A percentile compares a stretch with the other conserved stretches of the same genome.
phyloP scores from a whole-genome alignment of 2,113 vertebrate genomes.

The Coturnix japonica region DNA sequence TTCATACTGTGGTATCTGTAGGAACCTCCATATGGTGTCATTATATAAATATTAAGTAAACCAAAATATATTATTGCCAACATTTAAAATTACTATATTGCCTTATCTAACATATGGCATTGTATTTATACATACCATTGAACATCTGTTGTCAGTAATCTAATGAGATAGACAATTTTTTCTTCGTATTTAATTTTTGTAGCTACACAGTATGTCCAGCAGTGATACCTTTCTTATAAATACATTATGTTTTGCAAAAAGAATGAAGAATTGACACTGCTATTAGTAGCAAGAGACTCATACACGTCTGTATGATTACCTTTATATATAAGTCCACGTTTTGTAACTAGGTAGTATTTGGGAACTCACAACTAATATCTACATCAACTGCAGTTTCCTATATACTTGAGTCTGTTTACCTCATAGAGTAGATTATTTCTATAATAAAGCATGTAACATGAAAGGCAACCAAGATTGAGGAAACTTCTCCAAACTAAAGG shows the following conservation, averaged over 20 bases:
- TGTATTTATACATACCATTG: neutral
- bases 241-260: neutral
- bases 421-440: neutral
- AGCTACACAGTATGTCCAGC: neutral
- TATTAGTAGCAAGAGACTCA: neutral
- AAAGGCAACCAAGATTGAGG: neutral
- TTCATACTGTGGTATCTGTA: neutral
- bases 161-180: slow-evolving; percentile 3
- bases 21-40: neutral
- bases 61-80: neutral
- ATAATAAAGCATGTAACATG: neutral
- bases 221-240: neutral
- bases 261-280: neutral
- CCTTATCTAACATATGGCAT: neutral
- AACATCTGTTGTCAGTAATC: neutral
- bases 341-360: neutral
- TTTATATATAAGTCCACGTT: neutral
- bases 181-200: neutral
- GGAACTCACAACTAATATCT: neutral
- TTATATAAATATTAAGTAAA: slow-evolving; percentile 17
- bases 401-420: neutral
- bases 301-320: neutral
- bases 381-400: neutral
- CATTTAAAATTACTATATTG: neutral
- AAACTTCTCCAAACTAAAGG: neutral